These are phyloP conservation scores for Clavelina lepadiformis DNA, from an alignment of 23 tunicate genomes.

Conservation along the genomic window DNA sequence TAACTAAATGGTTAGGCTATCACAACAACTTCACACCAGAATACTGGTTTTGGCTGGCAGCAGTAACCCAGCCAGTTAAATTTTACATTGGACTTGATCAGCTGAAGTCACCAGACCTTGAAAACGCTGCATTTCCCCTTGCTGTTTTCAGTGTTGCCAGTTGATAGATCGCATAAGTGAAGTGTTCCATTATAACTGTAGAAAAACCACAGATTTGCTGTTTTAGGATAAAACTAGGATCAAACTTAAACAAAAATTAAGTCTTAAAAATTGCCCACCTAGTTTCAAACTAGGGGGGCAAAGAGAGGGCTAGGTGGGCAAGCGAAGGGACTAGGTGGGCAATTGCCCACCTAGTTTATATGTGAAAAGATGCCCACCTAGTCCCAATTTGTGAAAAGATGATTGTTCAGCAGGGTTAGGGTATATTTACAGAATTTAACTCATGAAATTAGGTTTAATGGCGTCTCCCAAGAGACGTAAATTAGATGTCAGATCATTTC, in stretches of 20 bases:
- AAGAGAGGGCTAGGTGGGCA: no score
- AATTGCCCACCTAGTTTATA: no score
- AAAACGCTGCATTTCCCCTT: neutral
- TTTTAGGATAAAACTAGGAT: neutral
- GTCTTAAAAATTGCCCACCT: neutral
- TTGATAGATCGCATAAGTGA: neutral
- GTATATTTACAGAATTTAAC: slow-evolving; percentile 13
- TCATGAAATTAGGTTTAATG: slow-evolving; percentile 11
- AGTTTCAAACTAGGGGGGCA: slow-evolving; percentile 5
- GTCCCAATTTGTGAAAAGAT: no score
- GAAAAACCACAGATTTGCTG: no score
- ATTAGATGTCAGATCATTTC: slow-evolving; percentile 32
- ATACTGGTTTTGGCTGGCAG: slow-evolving; percentile 1
- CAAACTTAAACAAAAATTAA: slow-evolving; percentile 2
- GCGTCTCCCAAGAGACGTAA: slow-evolving; percentile 12
- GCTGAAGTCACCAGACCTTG: no score
- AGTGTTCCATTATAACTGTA: neutral
- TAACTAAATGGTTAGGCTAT: no score
- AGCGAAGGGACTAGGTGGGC: no score
- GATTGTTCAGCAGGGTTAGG: no score
- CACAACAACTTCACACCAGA: slow-evolving; percentile 3
- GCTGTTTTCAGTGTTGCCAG: neutral
- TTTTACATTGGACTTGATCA: neutral
- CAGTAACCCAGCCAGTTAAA: neutral
- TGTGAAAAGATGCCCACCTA: no score